Percentiles rank a stretch among this genome's conserved stretches.
phyloP scores from a whole-genome alignment of 2,797 vertebrate species.

The Phoebastria nigripes region DNA sequence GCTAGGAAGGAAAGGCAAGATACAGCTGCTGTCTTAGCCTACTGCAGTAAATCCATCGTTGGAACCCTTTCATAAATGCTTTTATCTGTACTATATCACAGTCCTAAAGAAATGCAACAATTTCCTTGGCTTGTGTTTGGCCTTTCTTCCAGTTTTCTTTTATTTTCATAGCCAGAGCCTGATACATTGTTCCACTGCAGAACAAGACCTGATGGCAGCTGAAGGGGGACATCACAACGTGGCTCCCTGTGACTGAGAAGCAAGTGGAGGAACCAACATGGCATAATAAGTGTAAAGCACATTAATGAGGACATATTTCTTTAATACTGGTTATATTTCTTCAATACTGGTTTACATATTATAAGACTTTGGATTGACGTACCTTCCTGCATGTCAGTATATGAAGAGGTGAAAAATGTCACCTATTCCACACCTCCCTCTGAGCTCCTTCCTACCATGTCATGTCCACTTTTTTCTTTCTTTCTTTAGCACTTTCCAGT shows the following conservation, averaged over 20 bases:
- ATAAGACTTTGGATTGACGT: accelerated
- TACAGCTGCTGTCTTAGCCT: background rate
- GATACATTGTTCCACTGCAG: background rate
- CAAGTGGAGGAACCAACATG: background rate
- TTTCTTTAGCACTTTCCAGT: background rate
- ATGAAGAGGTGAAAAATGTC: background rate
- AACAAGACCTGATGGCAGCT: background rate
- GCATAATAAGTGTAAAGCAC: background rate
- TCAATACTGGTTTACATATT: background rate
- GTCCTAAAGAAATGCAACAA: background rate
- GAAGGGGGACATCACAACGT: background rate
- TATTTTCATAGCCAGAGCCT: background rate
- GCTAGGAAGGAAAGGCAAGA: background rate
- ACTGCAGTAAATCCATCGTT: background rate
- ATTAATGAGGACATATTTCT: background rate
- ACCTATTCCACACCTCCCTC: background rate
- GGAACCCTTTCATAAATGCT: background rate
- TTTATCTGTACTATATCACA: background rate
- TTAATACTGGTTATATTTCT: background rate
- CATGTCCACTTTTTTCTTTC: background rate
- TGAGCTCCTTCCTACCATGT: background rate
- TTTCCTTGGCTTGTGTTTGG: background rate
- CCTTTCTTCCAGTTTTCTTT: background rate
- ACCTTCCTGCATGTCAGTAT: background rate
- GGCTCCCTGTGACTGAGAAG: background rate